Evolutionary conservation across 2,113 vertebrate species (phyloP).

Genomic region (Gadus macrocephalus): DNA sequence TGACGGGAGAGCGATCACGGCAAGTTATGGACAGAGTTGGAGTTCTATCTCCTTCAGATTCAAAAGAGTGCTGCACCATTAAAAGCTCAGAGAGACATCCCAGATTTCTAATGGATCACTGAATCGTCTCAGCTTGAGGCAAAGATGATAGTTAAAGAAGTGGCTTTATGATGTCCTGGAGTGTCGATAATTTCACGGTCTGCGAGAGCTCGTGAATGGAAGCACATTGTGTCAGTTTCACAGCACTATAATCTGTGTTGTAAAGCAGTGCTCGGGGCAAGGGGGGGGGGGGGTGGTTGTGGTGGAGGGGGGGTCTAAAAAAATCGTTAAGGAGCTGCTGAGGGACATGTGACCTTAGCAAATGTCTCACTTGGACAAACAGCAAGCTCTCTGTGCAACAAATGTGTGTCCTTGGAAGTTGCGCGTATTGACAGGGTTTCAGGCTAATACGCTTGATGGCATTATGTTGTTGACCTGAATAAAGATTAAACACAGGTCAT

Average conservation of each 20-base stretch:
- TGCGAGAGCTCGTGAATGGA: background rate
- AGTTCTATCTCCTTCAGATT: too few relatives aligned
- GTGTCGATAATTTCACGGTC: background rate
- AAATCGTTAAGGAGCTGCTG: slow-evolving; percentile 10
- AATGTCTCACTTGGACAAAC: slow-evolving; percentile 2
- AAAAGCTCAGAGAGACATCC: too few relatives aligned
- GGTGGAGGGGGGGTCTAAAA: background rate
- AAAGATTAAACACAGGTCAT: too few relatives aligned
- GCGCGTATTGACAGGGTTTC: too few relatives aligned
- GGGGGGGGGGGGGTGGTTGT: background rate
- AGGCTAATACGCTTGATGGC: too few relatives aligned
- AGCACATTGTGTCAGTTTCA: background rate
- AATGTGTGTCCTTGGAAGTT: background rate
- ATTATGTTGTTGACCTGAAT: too few relatives aligned
- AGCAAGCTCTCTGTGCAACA: background rate
- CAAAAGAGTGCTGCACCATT: too few relatives aligned
- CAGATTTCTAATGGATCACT: too few relatives aligned
- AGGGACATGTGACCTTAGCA: slow-evolving; percentile 23
- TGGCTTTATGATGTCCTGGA: background rate
- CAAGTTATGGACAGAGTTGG: too few relatives aligned
- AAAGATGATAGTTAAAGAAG: background rate
- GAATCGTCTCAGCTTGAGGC: too few relatives aligned
- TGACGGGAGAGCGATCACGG: too few relatives aligned
- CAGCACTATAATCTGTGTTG: background rate
- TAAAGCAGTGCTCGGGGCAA: background rate